Conservation (phyloP, 2,888 invertebrate genomes). For the Subacronicta megacephala region DNA sequence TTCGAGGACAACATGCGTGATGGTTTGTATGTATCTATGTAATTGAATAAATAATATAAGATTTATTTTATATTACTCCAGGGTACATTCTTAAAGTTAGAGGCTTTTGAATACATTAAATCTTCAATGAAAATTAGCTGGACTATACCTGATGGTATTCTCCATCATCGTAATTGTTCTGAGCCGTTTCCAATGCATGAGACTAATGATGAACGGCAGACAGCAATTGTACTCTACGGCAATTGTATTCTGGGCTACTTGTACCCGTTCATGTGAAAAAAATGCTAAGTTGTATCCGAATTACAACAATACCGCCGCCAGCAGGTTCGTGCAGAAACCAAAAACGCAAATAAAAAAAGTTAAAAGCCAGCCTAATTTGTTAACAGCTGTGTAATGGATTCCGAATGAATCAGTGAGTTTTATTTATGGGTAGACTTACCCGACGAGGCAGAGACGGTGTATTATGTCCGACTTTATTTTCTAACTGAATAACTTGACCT, state of each 20-base stretch:
- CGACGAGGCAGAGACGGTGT: neutral
- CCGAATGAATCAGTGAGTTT: neutral
- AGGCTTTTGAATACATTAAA: too few species aligned
- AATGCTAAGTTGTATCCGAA: slow-evolving; percentile 1
- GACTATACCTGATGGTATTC: too few species aligned
- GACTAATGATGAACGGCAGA: neutral
- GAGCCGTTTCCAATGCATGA: neutral
- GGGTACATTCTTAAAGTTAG: too few species aligned
- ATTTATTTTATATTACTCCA: too few species aligned
- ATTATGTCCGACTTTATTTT: too few species aligned
- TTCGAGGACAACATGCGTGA: too few species aligned
- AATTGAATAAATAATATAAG: too few species aligned
- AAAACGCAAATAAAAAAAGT: slow-evolving; percentile 12
- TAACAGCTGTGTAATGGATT: slow-evolving; percentile 6
- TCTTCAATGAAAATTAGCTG: too few species aligned
- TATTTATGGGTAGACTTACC: slow-evolving; percentile 4
- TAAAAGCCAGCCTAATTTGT: slow-evolving; percentile 19
- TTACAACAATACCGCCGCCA: slow-evolving; percentile 15
- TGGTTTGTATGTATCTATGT: too few species aligned
- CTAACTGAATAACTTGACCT: too few species aligned
- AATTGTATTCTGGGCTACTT: neutral
- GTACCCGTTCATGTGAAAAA: slow-evolving; percentile 12
- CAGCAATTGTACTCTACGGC: neutral
- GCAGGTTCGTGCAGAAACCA: slow-evolving; percentile 5
- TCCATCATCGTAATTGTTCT: too few species aligned